Conservation (phyloP, 2,888 invertebrate species). For the Empis livida region DNA sequence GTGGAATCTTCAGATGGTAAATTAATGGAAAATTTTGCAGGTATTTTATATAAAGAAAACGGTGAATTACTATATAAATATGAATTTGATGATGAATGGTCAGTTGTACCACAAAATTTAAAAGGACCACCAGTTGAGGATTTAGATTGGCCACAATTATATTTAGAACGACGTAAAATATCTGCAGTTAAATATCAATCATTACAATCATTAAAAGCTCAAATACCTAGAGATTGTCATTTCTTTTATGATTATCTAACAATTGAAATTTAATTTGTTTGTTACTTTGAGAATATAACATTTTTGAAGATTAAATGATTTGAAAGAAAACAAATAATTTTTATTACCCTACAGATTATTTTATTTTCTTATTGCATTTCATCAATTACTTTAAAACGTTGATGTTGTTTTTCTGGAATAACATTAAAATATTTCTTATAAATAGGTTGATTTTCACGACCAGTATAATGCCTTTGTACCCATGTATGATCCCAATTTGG, state of each 20-base stretch:
- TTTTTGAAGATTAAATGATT: too few relatives aligned
- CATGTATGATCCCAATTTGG: constrained; percentile 67
- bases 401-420: constrained; percentile 63
- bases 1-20: neutral
- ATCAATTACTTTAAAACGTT: constrained; percentile 63
- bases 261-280: neutral
- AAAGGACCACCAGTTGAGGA: neutral
- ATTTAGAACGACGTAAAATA: neutral
- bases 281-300: too few relatives aligned
- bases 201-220: neutral
- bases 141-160: neutral
- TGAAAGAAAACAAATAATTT: too few relatives aligned
- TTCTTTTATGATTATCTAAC: constrained; percentile 2
- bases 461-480: constrained; percentile 51
- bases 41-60: neutral
- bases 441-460: constrained; percentile 50
- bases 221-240: neutral
- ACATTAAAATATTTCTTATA: constrained; percentile 80
- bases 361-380: constrained; percentile 38
- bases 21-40: neutral
- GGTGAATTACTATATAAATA: neutral
- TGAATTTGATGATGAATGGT: neutral
- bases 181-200: neutral
- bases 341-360: neutral
- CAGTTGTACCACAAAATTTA: neutral